These are phyloP conservation scores for Sebastolobus alascanus DNA, from an alignment of 2,797 vertebrate species.

Conservation along the genomic window DNA sequence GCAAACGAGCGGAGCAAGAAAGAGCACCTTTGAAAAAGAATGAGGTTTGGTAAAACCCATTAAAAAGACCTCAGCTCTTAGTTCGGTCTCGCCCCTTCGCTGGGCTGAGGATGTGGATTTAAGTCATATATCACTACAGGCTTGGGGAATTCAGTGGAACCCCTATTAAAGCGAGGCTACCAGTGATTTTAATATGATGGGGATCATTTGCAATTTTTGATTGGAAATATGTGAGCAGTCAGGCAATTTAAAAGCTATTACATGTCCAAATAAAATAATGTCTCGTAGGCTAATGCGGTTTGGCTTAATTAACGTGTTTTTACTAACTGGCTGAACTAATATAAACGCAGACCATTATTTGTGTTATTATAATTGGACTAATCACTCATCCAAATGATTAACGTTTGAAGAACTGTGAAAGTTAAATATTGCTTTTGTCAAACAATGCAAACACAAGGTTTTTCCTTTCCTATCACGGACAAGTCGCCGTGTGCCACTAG, in stretches of 20 bases:
- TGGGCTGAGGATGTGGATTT: conserved; percentile 38
- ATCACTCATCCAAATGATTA: conserved; percentile 58
- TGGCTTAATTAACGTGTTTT: conserved; percentile 73
- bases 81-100: conserved; percentile 5
- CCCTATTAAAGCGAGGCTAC: conserved; percentile 32
- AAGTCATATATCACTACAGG: conserved; percentile 26
- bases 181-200: conserved; percentile 50
- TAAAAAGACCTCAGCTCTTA: conserved; percentile 51
- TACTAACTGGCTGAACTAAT: conserved; percentile 58
- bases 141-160: conserved; percentile 26
- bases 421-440: conserved; percentile 51
- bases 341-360: conserved; percentile 66
- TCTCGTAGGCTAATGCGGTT: conserved; percentile 50
- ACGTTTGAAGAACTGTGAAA: conserved; percentile 33
- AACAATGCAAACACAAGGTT: conserved; percentile 22
- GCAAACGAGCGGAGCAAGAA: conserved; percentile 17
- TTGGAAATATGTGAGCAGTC: conserved; percentile 62
- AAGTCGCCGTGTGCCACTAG: background rate
- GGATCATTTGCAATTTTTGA: conserved; percentile 57
- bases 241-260: conserved; percentile 68
- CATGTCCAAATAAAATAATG: conserved; percentile 66
- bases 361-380: conserved; percentile 65
- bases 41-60: conserved; percentile 43
- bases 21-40: conserved; percentile 49
- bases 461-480: background rate